Conservation (phyloP, 2,113 vertebrate species). For the Egretta garzetta region DNA sequence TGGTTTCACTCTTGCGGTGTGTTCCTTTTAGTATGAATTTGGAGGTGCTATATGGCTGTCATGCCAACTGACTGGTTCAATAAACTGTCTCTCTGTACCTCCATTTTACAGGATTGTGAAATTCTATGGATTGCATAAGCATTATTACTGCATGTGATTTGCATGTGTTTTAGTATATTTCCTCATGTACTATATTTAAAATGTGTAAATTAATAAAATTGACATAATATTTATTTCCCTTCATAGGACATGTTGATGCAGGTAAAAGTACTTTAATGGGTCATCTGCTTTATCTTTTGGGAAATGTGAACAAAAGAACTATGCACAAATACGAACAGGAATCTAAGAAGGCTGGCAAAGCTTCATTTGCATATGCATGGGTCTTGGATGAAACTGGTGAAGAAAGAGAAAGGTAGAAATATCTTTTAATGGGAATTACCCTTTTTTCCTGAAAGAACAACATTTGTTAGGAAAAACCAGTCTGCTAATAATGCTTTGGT, state of each 20-base stretch:
- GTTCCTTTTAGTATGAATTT: background rate
- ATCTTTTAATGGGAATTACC: background rate
- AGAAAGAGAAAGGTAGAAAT: conserved; percentile 92
- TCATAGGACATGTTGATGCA: conserved; percentile 94
- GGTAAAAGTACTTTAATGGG: conserved; percentile 99
- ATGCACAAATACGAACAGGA: conserved; percentile 99
- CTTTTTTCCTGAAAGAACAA: background rate
- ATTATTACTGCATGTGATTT: background rate
- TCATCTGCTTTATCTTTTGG: conserved; percentile 94
- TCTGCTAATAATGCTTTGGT: background rate
- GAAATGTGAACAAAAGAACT: conserved; percentile 96
- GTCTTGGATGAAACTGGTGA: conserved; percentile 98
- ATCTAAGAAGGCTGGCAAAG: conserved; percentile 97
- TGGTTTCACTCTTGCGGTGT: background rate
- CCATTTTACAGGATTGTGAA: background rate
- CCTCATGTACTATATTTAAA: background rate
- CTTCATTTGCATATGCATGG: conserved; percentile 97
- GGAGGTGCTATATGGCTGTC: background rate
- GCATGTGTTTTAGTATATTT: background rate
- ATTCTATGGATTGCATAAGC: background rate
- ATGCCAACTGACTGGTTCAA: background rate
- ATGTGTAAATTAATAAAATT: background rate
- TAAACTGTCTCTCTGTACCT: background rate
- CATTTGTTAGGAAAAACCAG: background rate
- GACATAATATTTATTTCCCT: background rate